Evolutionary conservation across 1,140 invertebrate genomes (phyloP).

Genomic region (Drosophila arizonae): DNA sequence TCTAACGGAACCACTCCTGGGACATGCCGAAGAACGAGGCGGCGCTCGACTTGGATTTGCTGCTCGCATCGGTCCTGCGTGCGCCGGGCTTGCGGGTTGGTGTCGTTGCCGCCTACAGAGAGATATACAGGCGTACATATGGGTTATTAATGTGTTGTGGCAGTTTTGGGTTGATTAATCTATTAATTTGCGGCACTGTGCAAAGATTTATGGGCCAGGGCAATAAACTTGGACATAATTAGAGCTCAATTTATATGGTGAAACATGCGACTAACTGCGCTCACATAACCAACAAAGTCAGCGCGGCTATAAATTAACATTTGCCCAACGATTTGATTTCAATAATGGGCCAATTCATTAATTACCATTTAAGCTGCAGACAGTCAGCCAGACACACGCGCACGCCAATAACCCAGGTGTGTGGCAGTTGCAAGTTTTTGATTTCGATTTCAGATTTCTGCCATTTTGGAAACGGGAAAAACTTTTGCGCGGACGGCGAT

Average conservation of each 20-base stretch:
- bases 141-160: conserved; percentile 73
- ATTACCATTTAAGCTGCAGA: conserved; percentile 61
- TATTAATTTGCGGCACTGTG: conserved; percentile 65
- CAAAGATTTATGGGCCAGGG: conserved; percentile 58
- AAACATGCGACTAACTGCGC: conserved; percentile 69
- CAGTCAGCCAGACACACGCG: not conserved
- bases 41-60: conserved; percentile 84
- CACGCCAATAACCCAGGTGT: conserved; percentile 18
- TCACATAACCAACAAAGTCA: conserved; percentile 36
- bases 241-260: conserved; percentile 62
- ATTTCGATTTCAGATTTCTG: conserved; percentile 23
- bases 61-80: conserved; percentile 63
- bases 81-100: conserved; percentile 61
- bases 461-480: conserved; percentile 23
- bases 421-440: conserved; percentile 38
- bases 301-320: conserved; percentile 62
- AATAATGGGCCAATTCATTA: conserved; percentile 77
- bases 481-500: conserved; percentile 34
- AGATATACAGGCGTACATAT: conserved; percentile 22
- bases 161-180: conserved; percentile 75
- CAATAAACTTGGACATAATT: conserved; percentile 60
- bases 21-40: conserved; percentile 91
- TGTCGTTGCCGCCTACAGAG: conserved; percentile 30
- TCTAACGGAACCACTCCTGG: conserved; percentile 88
- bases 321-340: conserved; percentile 70